A percentile compares a stretch with the other conserved stretches of the same genome.
phyloP scores from a whole-genome alignment of 2,113 vertebrate genomes.

The Oenanthe melanoleuca region DNA sequence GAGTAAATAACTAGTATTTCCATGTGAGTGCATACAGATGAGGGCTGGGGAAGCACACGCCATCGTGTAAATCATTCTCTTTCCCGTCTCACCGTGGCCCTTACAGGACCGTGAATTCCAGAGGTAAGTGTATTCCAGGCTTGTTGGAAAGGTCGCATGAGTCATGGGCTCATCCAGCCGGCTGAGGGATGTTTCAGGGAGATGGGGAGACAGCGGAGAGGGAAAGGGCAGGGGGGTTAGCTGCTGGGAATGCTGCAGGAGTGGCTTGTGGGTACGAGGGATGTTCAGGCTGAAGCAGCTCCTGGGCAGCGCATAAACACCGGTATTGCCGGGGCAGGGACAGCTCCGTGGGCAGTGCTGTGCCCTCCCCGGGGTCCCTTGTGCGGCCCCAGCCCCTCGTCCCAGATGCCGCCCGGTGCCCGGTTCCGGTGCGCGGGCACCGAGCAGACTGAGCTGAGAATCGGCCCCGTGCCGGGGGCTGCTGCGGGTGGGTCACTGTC shows the following conservation, averaged over 20 bases:
- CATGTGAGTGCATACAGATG: not conserved
- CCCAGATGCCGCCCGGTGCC: not conserved
- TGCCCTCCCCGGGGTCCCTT: not conserved
- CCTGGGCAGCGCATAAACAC: not conserved
- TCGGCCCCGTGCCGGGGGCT: not conserved
- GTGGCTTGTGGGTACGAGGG: not conserved
- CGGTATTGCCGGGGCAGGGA: not conserved
- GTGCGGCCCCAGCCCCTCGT: not conserved
- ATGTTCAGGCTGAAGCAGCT: not conserved
- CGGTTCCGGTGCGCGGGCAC: not conserved
- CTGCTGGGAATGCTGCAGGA: not conserved
- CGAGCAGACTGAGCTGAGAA: not conserved
- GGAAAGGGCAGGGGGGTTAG: not conserved
- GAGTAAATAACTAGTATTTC: conserved; percentile 9
- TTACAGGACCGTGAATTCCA: not conserved
- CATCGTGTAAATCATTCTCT: not conserved
- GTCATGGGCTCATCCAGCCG: conserved; percentile 27
- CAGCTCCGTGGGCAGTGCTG: not conserved
- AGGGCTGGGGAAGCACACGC: not conserved
- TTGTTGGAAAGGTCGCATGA: conserved; percentile 49
- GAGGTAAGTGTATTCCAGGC: conserved; percentile 8
- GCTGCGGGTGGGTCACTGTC: not conserved
- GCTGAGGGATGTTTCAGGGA: not conserved
- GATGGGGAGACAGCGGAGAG: not conserved
- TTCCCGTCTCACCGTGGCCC: not conserved